These are phyloP conservation scores for Rhinopomastus cyanomelas DNA, from an alignment of 2,113 vertebrate genomes.

Conservation along the genomic window DNA sequence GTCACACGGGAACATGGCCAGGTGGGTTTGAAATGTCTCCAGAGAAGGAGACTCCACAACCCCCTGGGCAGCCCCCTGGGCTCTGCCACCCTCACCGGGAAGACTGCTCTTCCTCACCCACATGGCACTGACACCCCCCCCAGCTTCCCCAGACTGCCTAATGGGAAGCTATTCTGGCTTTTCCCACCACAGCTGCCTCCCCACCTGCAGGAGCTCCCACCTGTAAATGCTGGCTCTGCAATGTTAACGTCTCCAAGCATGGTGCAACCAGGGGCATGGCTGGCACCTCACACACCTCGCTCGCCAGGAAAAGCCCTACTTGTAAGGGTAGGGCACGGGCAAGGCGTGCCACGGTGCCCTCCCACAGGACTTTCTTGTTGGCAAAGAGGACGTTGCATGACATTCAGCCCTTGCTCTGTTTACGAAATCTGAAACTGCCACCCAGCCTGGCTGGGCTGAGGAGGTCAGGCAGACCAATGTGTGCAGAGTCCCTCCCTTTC, in stretches of 20 bases:
- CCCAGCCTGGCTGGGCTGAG: conserved; percentile 39
- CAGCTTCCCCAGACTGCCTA: neutral
- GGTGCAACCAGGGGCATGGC: conserved; percentile 2
- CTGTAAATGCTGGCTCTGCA: conserved; percentile 36
- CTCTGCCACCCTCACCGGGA: neutral
- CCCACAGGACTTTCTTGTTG: conserved; percentile 27
- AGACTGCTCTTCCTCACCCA: neutral
- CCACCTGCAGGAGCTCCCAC: conserved; percentile 2
- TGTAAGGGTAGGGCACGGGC: conserved; percentile 1
- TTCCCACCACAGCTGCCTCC: neutral
- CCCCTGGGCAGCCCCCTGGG: too few relatives aligned
- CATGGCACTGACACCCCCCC: neutral
- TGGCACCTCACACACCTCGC: neutral
- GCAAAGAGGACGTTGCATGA: conserved; percentile 18
- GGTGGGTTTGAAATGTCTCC: too few relatives aligned
- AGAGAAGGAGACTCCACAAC: too few relatives aligned
- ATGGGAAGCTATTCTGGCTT: neutral
- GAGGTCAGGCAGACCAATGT: conserved; percentile 50
- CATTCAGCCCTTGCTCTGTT: conserved; percentile 45
- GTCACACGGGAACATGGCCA: too few relatives aligned
- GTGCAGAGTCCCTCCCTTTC: neutral
- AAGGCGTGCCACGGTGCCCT: neutral
- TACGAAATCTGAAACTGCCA: conserved; percentile 28
- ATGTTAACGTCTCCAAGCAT: neutral
- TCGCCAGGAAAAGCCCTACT: neutral